Conservation (phyloP, 2,797 vertebrate species). For the Anguilla anguilla region DNA sequence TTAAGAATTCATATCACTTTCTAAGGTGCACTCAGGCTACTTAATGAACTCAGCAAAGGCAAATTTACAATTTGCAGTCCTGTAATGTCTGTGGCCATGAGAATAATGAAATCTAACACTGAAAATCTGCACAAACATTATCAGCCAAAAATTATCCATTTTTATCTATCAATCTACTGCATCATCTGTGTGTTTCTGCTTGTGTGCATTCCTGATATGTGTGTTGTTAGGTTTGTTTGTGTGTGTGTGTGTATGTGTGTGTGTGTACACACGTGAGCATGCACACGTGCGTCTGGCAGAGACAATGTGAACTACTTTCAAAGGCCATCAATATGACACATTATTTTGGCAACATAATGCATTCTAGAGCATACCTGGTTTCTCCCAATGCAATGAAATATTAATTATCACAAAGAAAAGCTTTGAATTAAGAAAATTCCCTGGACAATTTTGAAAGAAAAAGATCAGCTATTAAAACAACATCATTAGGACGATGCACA, state of each 20-base stretch:
- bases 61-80: neutral
- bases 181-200: neutral
- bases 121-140: neutral
- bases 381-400: constrained; percentile 52
- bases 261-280: constrained; percentile 15
- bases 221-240: neutral
- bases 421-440: constrained; percentile 56
- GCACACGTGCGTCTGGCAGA: constrained; percentile 23
- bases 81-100: neutral
- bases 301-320: constrained; percentile 8
- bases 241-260: neutral
- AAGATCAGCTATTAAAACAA: constrained; percentile 59
- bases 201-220: neutral
- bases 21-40: too few species aligned
- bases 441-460: constrained; percentile 43
- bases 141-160: neutral
- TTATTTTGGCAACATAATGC: constrained; percentile 30
- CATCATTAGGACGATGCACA: constrained; percentile 57
- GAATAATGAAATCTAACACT: neutral
- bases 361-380: constrained; percentile 45
- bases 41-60: neutral
- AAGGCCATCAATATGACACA: constrained; percentile 25
- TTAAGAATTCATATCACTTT: too few species aligned
- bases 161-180: neutral
- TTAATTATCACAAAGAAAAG: constrained; percentile 55